Base-by-base conservation (phyloP, 2,113 vertebrate genomes). In the Narcine bancroftii region DNA sequence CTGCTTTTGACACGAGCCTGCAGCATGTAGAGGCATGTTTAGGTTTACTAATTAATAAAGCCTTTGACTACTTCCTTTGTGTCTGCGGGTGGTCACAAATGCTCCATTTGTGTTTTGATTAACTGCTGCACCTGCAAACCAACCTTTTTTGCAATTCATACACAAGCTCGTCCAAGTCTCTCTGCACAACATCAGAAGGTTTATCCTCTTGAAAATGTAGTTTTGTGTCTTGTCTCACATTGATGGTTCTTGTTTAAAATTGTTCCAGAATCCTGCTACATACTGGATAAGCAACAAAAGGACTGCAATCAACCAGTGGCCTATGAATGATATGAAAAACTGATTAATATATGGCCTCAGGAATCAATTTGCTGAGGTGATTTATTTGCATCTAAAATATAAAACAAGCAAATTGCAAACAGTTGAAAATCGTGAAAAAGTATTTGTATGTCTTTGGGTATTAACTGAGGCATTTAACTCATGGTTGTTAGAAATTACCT, bases 221-320 rank as follows among this genome's bases (percentile, higher is more conserved):
- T 21, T 66, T 66, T 21, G 1, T 21, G 21, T 66, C 65, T 3
- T 13, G 65, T 89, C 10, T 66, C 39, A 45, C 42, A n/a, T 26
- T 91, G 11, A 33, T 91, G 36, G 5, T 15, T 69, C 66, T 33
- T 89, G 87, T 66, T 69, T 69, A 69, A 65, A 91, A 91, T 91
- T 13, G 24, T 60, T 36, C 60, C 60, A 11, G 85, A 42, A 26
- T 65, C 39, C 7, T 69, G 87, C 39, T 29, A 15, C 33, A 29
- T 21, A 69, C 47, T 69, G 26, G 33, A 66, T 9, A 1, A 45
- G 87, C 63, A 45, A 69, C 66, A 17, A 69, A 69, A 26, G 24
- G 63, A 91, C 69, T 42, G 26, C 10, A 47, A 69, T 21, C 33
- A 91, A 91, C 87, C 29, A 66, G 26, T 39, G 39, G 87, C 39